Percentiles rank a stretch among this genome's conserved stretches.
phyloP scores from a whole-genome alignment of 2,797 vertebrate genomes.

The Glyptemys insculpta region DNA sequence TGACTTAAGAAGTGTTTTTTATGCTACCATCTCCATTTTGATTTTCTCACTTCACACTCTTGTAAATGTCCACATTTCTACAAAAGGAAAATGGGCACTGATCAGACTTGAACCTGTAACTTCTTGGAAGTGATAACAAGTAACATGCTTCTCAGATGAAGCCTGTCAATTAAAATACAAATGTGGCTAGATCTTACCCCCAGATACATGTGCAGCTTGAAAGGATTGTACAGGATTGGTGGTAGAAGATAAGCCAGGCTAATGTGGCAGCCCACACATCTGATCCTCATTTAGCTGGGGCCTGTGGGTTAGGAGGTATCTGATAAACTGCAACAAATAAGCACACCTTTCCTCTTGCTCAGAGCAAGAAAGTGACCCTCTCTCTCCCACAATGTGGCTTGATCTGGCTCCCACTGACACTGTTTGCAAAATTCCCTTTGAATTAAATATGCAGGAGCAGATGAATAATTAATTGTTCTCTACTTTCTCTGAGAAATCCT shows the following conservation, averaged over 20 bases:
- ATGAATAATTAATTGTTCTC: not conserved
- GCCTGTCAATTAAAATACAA: conserved; percentile 1
- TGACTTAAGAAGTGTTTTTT: not conserved
- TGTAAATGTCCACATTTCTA: not conserved
- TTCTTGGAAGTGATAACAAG: not conserved
- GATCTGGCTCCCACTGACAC: not conserved
- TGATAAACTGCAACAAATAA: not conserved
- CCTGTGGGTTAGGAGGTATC: not conserved
- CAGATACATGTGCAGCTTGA: fast-evolving
- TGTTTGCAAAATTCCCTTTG: not conserved
- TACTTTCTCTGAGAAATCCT: not conserved
- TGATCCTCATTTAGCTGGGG: not conserved
- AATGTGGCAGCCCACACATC: not conserved
- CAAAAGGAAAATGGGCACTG: not conserved
- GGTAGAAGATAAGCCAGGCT: not conserved
- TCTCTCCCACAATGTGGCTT: not conserved
- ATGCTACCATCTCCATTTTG: not conserved
- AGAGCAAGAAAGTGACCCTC: not conserved
- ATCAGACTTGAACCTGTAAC: not conserved
- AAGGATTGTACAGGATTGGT: not conserved
- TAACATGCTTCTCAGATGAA: not conserved
- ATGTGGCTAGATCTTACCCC: not conserved
- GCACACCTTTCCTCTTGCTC: not conserved
- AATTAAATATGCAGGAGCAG: not conserved
- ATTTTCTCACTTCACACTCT: not conserved